Conservation (phyloP, 2,888 invertebrate genomes). For the Orthonevra nobilis region DNA sequence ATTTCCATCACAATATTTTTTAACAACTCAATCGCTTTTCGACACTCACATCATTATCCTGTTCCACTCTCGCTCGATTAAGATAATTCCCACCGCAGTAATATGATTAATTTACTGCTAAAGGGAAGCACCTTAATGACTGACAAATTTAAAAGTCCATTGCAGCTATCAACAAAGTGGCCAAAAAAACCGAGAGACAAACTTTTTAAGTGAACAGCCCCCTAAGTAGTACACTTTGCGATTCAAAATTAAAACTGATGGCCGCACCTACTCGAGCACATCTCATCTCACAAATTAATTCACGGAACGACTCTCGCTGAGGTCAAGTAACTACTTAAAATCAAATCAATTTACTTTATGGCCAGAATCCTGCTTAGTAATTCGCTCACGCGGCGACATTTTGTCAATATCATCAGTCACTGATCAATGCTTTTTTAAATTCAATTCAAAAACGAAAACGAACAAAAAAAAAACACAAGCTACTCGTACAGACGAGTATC, state of each 20-base stretch:
- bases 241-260: background rate
- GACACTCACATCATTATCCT: no score
- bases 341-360: slow-evolving; percentile 68
- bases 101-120: slow-evolving; percentile 39
- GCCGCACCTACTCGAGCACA: slow-evolving; percentile 54
- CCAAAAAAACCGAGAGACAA: slow-evolving; percentile 15
- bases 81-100: slow-evolving; percentile 4
- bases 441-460: slow-evolving; percentile 76
- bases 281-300: slow-evolving; percentile 65
- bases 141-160: slow-evolving; percentile 43
- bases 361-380: slow-evolving; percentile 71
- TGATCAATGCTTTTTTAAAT: slow-evolving; percentile 78
- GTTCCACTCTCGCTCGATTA: background rate
- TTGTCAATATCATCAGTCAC: slow-evolving; percentile 79
- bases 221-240: background rate
- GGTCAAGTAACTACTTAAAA: slow-evolving; percentile 71
- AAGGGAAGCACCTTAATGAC: slow-evolving; percentile 13
- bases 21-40: no score
- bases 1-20: no score
- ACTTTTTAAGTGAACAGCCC: background rate
- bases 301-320: slow-evolving; percentile 66
- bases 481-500: no score
- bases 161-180: slow-evolving; percentile 14
- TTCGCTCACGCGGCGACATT: slow-evolving; percentile 79
- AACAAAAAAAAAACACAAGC: background rate